Evolutionary conservation across 2,888 invertebrate species (phyloP).

Genomic region (Lasioglossum pauxillum): DNA sequence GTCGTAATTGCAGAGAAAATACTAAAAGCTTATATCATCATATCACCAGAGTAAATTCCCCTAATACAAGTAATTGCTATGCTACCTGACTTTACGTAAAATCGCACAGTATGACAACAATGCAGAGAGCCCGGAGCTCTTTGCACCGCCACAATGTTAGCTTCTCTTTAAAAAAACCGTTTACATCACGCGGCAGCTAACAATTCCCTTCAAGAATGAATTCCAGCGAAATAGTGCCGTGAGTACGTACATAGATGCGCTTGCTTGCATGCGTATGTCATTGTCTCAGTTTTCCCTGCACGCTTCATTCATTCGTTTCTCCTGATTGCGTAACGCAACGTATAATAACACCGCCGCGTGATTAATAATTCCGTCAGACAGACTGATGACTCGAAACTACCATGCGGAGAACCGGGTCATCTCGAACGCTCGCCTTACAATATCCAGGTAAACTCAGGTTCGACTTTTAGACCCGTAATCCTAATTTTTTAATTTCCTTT

Average conservation of each 20-base stretch:
- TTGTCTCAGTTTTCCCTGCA: neutral
- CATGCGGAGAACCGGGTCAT: neutral
- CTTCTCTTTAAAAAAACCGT: neutral
- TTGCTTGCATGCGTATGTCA: neutral
- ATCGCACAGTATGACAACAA: neutral
- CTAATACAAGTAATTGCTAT: neutral
- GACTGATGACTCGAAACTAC: neutral
- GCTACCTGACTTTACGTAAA: neutral
- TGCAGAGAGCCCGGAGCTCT: neutral
- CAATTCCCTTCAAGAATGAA: neutral
- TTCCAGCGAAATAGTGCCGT: neutral
- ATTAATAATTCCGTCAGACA: neutral
- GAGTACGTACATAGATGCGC: neutral
- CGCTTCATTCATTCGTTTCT: constrained; percentile 2
- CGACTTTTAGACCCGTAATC: neutral
- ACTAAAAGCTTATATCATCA: no score
- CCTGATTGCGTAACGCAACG: neutral
- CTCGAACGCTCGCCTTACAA: neutral
- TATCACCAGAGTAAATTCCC: neutral
- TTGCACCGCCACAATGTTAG: neutral
- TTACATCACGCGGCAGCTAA: neutral
- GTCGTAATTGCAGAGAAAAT: no score
- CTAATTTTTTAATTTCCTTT: neutral
- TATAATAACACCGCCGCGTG: neutral
- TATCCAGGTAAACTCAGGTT: neutral